These are phyloP conservation scores for Drosophila saltans DNA, from an alignment of 1,140 invertebrate genomes.

Conservation along the genomic window DNA sequence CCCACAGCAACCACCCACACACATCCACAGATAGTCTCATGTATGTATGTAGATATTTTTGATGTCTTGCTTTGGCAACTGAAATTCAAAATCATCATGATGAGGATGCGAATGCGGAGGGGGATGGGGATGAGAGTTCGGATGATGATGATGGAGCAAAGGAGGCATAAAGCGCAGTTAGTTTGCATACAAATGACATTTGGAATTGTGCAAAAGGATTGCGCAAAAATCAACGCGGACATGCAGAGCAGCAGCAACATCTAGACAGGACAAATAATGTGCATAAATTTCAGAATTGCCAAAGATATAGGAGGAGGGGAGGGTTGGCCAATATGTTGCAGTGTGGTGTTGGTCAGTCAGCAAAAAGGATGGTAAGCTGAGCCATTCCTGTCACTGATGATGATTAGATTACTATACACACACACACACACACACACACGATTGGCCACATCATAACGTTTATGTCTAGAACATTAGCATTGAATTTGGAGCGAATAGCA, in stretches of 20 bases:
- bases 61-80: conserved; percentile 60
- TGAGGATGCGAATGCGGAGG: background rate
- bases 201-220: conserved; percentile 69
- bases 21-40: background rate
- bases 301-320: conserved; percentile 38
- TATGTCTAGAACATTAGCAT: conserved; percentile 56
- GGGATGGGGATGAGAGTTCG: too few relatives aligned
- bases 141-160: conserved; percentile 28
- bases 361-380: conserved; percentile 19
- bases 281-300: conserved; percentile 69
- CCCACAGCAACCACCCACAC: conserved; percentile 10
- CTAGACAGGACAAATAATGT: conserved; percentile 73
- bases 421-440: conserved; percentile 27
- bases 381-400: conserved; percentile 51
- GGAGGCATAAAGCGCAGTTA: conserved; percentile 55
- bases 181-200: conserved; percentile 78
- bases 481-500: conserved; percentile 33
- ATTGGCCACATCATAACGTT: conserved; percentile 49
- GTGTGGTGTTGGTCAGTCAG: conserved; percentile 34
- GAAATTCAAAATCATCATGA: conserved; percentile 39
- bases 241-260: conserved; percentile 34
- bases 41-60: conserved; percentile 24
- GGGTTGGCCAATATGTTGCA: conserved; percentile 67
- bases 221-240: conserved; percentile 72
- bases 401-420: conserved; percentile 65